Base-by-base conservation (phyloP, 2,888 invertebrate species). In the Dolomedes plantarius region DNA sequence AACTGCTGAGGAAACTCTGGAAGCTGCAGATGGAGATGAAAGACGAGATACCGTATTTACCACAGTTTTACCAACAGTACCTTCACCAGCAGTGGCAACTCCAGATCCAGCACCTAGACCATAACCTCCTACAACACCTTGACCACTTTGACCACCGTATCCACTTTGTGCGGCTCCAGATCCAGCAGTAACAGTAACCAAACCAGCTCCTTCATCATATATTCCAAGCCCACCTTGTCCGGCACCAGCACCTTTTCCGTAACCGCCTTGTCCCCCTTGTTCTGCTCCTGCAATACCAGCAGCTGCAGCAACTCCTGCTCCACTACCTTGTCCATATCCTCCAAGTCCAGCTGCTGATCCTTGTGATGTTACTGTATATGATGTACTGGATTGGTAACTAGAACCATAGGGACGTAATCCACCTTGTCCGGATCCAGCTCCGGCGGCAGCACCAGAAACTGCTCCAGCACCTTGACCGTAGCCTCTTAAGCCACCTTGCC, bases 1-100 rank as follows among this genome's bases (percentile, higher is more conserved):
- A 0, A 71, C 79, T 1, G 65, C 65, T 16, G 28, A 28, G 5
- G 71, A 62, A 16, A 79, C 72, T 72, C 79, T 71, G 7, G 41
- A 65, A 9, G 50, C 50, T 19, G 64, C 64, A 0, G 23, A 64
- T 0, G n/a, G n/a, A 64, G 27, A 73, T 31, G 32, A n/a, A n/a
- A n/a, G n/a, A n/a, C n/a, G n/a, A n/a, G n/a, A n/a, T n/a, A n/a
- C n/a, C n/a, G n/a, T n/a, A n/a, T n/a, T n/a, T n/a, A n/a, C n/a
- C n/a, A n/a, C n/a, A n/a, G n/a, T n/a, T 39, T 36, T 39, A 23
- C 11, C 62, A 62, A 0, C 36, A 27, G 2, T 7, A 41, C 11
- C 67, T 31, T 13, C 36, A 36, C 6, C 36, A 36, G 36, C 36
- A 6, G 6, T 9, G 36, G 6, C 3, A 6, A 9, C 36, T 6